These are phyloP conservation scores for Diuraphis noxia DNA, from an alignment of 1,140 invertebrate genomes.

Conservation along the genomic window DNA sequence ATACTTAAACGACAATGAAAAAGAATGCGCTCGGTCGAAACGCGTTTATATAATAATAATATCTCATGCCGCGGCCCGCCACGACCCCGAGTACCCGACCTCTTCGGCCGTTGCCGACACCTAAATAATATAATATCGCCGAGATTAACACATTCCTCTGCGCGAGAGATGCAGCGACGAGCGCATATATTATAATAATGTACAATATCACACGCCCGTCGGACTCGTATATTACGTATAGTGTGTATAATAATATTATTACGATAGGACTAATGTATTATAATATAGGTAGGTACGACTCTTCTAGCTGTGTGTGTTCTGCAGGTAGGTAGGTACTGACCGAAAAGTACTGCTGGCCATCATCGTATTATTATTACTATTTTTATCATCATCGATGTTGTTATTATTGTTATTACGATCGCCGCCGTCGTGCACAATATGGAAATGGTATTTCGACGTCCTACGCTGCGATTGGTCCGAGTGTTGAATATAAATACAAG, in stretches of 20 bases:
- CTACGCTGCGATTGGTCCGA: too few relatives aligned
- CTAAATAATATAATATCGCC: slow-evolving; percentile 27
- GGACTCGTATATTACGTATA: not conserved
- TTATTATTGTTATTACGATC: not conserved
- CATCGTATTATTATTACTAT: not conserved
- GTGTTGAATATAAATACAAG: not conserved
- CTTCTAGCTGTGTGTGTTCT: not conserved
- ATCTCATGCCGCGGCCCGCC: not conserved
- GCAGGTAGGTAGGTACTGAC: not conserved
- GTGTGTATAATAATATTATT: not conserved
- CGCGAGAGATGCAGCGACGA: not conserved
- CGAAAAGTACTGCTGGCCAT: not conserved
- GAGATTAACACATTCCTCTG: slow-evolving; percentile 23
- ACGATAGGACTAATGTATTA: too few relatives aligned
- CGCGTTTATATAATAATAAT: slow-evolving; percentile 4
- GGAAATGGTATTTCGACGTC: not conserved
- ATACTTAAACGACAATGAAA: slow-evolving; percentile 21
- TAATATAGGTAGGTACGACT: not conserved
- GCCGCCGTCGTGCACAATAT: not conserved
- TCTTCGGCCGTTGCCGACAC: not conserved
- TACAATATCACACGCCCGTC: not conserved
- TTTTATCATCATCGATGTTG: not conserved
- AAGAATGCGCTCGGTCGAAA: slow-evolving; percentile 9
- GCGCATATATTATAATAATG: slow-evolving; percentile 1
- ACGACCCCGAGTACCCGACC: slow-evolving; percentile 3